Percentiles rank a stretch among this genome's conserved stretches.
phyloP scores from a whole-genome alignment of 2,797 vertebrate species.

The Leuciscus waleckii region DNA sequence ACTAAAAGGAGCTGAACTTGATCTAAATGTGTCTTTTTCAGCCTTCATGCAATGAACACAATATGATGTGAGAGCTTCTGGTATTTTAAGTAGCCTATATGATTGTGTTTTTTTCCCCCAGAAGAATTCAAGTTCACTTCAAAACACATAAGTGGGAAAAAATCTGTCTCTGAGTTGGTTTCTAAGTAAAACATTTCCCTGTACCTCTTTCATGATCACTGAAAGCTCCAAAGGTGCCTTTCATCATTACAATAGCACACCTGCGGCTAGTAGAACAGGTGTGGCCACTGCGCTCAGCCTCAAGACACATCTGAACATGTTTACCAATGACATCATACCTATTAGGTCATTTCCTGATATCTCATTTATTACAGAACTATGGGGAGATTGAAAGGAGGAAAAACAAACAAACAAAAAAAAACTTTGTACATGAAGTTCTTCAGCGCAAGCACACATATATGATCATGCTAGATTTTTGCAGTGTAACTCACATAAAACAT shows the following conservation, averaged over 20 bases:
- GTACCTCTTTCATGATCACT: conserved; percentile 11
- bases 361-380: neutral
- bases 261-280: conserved; percentile 44
- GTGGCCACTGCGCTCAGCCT: conserved; percentile 34
- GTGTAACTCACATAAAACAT: neutral
- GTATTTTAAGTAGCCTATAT: neutral
- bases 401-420: neutral
- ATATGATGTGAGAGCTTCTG: neutral
- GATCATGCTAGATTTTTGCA: neutral
- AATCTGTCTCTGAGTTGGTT: neutral
- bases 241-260: conserved; percentile 50
- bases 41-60: neutral
- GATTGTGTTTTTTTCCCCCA: neutral
- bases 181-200: conserved; percentile 1
- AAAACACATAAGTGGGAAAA: neutral
- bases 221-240: conserved; percentile 40
- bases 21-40: neutral
- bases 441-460: neutral
- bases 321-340: conserved; percentile 48
- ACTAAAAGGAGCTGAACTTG: neutral
- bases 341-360: conserved; percentile 45
- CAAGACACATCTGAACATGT: conserved; percentile 49
- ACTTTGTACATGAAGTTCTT: neutral
- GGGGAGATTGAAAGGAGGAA: neutral
- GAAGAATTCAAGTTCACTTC: neutral